Conservation (phyloP, 2,888 invertebrate species). For the Ceratothoa steindachneri region DNA sequence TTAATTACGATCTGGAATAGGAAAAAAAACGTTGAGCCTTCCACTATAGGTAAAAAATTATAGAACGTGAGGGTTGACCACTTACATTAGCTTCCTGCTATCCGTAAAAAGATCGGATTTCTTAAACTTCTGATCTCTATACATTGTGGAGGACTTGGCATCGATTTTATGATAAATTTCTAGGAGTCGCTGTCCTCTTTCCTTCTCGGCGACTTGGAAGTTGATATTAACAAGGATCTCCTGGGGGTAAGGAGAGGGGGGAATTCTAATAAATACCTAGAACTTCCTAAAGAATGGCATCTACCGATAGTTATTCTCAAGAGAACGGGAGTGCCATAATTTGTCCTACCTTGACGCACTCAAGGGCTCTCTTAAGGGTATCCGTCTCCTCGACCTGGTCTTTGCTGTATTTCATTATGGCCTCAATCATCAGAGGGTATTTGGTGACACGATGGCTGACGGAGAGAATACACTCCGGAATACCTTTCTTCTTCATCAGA, state of each 20-base stretch:
- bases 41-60: too few species aligned
- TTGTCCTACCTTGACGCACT: conserved; percentile 76
- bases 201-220: conserved; percentile 86
- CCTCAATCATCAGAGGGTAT: conserved; percentile 87
- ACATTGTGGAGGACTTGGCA: conserved; percentile 79
- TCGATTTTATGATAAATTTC: conserved; percentile 91
- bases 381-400: conserved; percentile 75
- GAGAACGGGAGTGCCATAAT: too few species aligned
- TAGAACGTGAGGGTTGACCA: too few species aligned
- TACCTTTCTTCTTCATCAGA: conserved; percentile 85
- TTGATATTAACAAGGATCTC: conserved; percentile 86
- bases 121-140: conserved; percentile 72
- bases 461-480: conserved; percentile 90
- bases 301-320: too few species aligned
- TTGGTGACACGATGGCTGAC: conserved; percentile 93
- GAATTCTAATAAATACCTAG: too few species aligned
- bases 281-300: too few species aligned
- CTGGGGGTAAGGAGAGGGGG: conserved; percentile 55
- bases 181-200: conserved; percentile 78
- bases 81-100: conserved; percentile 71
- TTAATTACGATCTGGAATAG: too few species aligned
- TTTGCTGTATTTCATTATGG: conserved; percentile 82
- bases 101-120: conserved; percentile 84
- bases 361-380: conserved; percentile 70
- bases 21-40: too few species aligned